Evolutionary conservation across 2,888 invertebrate genomes (phyloP), one percentile per base, ranked within the genome.

Genomic region (Eristalis pertinax): DNA sequence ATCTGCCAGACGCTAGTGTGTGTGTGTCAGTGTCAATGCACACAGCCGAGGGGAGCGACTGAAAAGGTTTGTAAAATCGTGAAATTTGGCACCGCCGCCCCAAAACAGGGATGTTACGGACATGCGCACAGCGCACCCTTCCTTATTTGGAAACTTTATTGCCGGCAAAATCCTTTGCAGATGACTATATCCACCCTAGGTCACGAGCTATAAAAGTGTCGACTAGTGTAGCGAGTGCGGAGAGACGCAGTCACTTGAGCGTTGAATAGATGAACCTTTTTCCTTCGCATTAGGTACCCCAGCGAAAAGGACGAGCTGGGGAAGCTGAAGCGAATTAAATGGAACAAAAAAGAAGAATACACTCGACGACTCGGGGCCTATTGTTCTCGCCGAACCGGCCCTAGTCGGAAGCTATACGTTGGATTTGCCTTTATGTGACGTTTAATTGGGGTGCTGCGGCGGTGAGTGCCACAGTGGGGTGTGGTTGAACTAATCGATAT

Each of bases 181-280:
- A 83, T 83, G 82, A 50, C 19, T 19, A 87, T 82, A 82, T 67
- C 82, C 64, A 76, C 84, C 87, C 87, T 87, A 87, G 87, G 87
- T 87, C 87, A 87, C 79, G 79, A 87, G 87, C 84, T 84, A 76
- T 87, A 76, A 72, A 82, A 86, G 86, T 86, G 86, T 82, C 86
- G 82, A 72, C 73, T 79, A n/a, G 19, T 35, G 19, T 19, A 26
- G 56, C n/a, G 56, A 56, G 56, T 15, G 60, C 8, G 50, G 50
- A 29, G 60, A 26, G 60, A 60, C 60, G 60, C 24, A 60, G 50
- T 7, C 7, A 50, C 50, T 50, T 24, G 26, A 24, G 60, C 13
- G 26, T 26, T 60, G 13, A 50, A 2, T 38, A 38, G 38, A 38
- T 2, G 13, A 38, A 38, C 38, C 13, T 38, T 56, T 56, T n/a